Percentiles rank a stretch among this genome's conserved stretches.
Conservation (phyloP, 2,113 vertebrate species). For the Alosa alosa region DNA sequence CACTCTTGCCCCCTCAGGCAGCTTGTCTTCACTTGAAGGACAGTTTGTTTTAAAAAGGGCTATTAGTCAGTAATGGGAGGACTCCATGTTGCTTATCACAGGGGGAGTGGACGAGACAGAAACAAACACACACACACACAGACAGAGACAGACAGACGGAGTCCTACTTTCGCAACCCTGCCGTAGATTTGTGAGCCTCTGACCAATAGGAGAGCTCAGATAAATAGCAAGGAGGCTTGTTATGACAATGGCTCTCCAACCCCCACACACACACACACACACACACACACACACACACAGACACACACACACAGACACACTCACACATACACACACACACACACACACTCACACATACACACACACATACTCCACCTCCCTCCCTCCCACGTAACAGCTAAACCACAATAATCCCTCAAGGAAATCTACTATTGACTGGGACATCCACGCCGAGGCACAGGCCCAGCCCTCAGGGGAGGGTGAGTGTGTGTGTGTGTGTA, state of each 20-base stretch:
- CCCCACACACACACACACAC: slow-evolving; percentile 23
- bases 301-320: not conserved
- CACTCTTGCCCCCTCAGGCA: not conserved
- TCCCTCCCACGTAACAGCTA: not conserved
- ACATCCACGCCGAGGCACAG: slow-evolving; percentile 21
- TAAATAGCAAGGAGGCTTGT: slow-evolving; percentile 54
- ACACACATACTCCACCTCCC: not conserved
- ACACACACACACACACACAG: slow-evolving; percentile 23
- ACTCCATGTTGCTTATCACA: not conserved
- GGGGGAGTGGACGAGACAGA: not conserved
- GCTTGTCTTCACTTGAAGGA: not conserved
- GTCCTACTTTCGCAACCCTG: not conserved
- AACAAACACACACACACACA: not conserved
- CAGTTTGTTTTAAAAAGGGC: not conserved
- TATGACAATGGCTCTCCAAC: slow-evolving; percentile 54
- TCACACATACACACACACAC: not conserved
- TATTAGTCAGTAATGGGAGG: not conserved
- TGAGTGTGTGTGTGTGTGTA: slow-evolving; percentile 24
- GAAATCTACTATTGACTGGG: slow-evolving; percentile 53
- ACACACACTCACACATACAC: not conserved
- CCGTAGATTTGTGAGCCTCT: slow-evolving; percentile 22
- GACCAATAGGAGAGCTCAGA: slow-evolving; percentile 36
- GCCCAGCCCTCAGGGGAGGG: not conserved
- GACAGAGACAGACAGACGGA: not conserved
- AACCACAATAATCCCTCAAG: slow-evolving; percentile 58